Evolutionary conservation across 23 tunicate genomes (phyloP), one percentile per base, ranked within the genome.

Genomic region (Phallusia fumigata): DNA sequence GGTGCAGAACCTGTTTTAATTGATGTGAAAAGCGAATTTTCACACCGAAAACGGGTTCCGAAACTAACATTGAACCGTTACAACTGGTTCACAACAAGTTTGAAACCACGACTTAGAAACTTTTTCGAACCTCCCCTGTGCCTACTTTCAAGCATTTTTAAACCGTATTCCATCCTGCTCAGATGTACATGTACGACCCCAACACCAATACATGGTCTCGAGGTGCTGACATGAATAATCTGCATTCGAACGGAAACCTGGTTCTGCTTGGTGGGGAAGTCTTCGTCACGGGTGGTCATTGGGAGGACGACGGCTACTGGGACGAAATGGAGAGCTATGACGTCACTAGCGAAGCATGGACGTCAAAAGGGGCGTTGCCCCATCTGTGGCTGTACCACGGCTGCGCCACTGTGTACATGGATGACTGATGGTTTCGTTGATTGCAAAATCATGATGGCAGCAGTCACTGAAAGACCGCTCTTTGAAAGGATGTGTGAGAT

Each of bases 321-420:
- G 96, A 91, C 79, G 86, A 86, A 65, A 86, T 91, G 88, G 96
- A 91, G 69, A 76, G 86, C 5, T 91, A 87, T 65, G 74, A 91
- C 82, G 35, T 45, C 30, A 58, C 76, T 58, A 69, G 72, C 0
- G 73, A 83, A 0, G 35, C 81, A 3, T 91, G 96, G 96, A 83
- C 78, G 15, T 28, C 85, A 51, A 75, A 31, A 73, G 96, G 96
- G 28, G 80, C 90, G 18, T 65, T 91, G 65, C 96, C 96, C 53
- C 87, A 86, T 91, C 73, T 91, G 65, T 91, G 96, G 96, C 88
- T 91, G 50, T 91, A 91, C 79, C 96, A 91, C 64, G 81, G 80
- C 15, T 87, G 90, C 35, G 90, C 87, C 1, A 74, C 77, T 58
- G 69, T 58, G 26, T 58, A 58, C 69, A 58, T 58, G 69, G 69